phyloP scores from a whole-genome alignment of 2,888 invertebrate genomes.

The Tenodera sinensis region DNA sequence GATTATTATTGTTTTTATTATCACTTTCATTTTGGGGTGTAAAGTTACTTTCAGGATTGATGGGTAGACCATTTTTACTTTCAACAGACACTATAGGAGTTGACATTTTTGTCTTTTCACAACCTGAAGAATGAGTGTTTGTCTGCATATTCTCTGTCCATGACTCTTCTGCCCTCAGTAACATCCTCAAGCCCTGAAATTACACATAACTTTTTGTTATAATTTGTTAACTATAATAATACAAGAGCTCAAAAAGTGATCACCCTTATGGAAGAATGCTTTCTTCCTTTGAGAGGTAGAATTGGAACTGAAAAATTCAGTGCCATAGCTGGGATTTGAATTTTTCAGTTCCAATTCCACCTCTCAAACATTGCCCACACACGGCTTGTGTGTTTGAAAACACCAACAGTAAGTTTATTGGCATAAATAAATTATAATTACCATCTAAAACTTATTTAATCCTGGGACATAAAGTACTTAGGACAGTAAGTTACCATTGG shows the following conservation, averaged over 20 bases:
- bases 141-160: background rate
- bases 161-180: background rate
- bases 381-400: too few relatives aligned
- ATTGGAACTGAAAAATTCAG: too few relatives aligned
- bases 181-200: slow-evolving; percentile 2
- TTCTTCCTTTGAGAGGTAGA: background rate
- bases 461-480: too few relatives aligned
- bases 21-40: background rate
- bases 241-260: background rate
- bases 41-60: background rate
- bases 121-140: background rate
- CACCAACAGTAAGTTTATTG: too few relatives aligned
- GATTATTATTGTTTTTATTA: background rate
- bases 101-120: slow-evolving; percentile 1
- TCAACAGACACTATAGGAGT: background rate
- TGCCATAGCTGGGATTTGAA: too few relatives aligned
- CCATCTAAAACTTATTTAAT: too few relatives aligned
- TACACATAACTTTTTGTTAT: background rate
- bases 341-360: too few relatives aligned
- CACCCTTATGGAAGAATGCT: background rate
- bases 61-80: background rate
- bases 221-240: background rate
- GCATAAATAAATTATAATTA: too few relatives aligned
- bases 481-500: too few relatives aligned
- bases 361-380: too few relatives aligned